Conservation (phyloP, 2,888 invertebrate genomes). For the Nineta flava region DNA sequence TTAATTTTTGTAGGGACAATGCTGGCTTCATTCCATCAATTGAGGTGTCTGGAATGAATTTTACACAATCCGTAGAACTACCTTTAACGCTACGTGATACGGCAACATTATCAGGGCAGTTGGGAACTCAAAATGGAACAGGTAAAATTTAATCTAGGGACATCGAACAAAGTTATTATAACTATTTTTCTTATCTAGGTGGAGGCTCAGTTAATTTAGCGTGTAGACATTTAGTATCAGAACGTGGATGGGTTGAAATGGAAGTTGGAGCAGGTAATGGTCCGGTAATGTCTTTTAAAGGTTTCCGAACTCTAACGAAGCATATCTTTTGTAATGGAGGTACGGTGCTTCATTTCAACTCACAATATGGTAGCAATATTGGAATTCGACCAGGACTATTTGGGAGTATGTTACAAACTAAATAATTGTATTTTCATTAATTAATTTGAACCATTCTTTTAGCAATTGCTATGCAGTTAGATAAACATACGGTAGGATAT, state of each 20-base stretch:
- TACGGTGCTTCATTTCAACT: slow-evolving; percentile 58
- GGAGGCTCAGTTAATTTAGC: slow-evolving; percentile 61
- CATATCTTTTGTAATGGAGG: slow-evolving; percentile 63
- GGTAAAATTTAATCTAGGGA: slow-evolving; percentile 28
- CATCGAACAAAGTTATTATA: slow-evolving; percentile 2
- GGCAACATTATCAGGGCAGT: slow-evolving; percentile 63
- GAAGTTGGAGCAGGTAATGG: slow-evolving; percentile 78
- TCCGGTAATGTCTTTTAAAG: slow-evolving; percentile 59
- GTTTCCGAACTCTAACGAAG: slow-evolving; percentile 57
- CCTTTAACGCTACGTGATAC: slow-evolving; percentile 79
- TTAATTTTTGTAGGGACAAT: slow-evolving; percentile 26
- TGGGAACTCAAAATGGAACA: slow-evolving; percentile 77
- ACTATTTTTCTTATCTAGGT: slow-evolving; percentile 28
- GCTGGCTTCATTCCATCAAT: slow-evolving; percentile 43
- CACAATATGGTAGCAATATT: slow-evolving; percentile 25
- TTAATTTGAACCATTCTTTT: neutral
- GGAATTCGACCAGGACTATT: slow-evolving; percentile 63
- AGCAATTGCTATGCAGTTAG: slow-evolving; percentile 74
- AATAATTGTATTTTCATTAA: neutral
- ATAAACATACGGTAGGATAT: slow-evolving; percentile 77
- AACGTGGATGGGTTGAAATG: slow-evolving; percentile 77
- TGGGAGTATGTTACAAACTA: slow-evolving; percentile 41
- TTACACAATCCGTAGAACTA: slow-evolving; percentile 85
- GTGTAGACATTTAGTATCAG: slow-evolving; percentile 60
- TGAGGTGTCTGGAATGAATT: slow-evolving; percentile 86